Percentiles rank a stretch among this genome's conserved stretches.
These are phyloP conservation scores for Gasteruption jaculator DNA, from an alignment of 2,888 invertebrate genomes.

Conservation along the genomic window DNA sequence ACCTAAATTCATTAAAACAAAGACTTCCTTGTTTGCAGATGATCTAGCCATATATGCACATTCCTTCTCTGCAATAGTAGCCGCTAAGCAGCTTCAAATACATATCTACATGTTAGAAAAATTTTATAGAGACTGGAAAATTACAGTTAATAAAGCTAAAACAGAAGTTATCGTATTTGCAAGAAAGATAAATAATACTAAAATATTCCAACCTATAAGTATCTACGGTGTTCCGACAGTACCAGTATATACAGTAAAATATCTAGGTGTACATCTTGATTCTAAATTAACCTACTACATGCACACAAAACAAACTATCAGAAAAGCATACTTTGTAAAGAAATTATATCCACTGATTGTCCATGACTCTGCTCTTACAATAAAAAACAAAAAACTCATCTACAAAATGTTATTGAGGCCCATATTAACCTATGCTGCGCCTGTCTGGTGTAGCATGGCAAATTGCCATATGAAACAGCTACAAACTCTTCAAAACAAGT, in stretches of 20 bases:
- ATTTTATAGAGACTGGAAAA: slow-evolving; percentile 11
- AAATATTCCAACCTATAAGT: slow-evolving; percentile 18
- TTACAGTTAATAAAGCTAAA: slow-evolving; percentile 1
- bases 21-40: slow-evolving; percentile 21
- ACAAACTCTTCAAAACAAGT: slow-evolving; percentile 26
- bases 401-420: slow-evolving; percentile 28
- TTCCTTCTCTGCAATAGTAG: slow-evolving; percentile 22
- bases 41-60: slow-evolving; percentile 26
- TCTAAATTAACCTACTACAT: slow-evolving; percentile 19
- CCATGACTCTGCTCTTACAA: slow-evolving; percentile 16
- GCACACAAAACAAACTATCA: slow-evolving; percentile 21
- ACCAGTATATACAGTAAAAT: slow-evolving; percentile 20
- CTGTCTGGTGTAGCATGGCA: slow-evolving; percentile 26
- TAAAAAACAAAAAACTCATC: slow-evolving; percentile 27
- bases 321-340: slow-evolving; percentile 21
- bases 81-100: slow-evolving; percentile 19
- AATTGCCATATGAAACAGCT: slow-evolving; percentile 14
- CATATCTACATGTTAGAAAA: slow-evolving; percentile 6
- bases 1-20: slow-evolving; percentile 18
- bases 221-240: slow-evolving; percentile 18
- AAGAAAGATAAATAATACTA: slow-evolving; percentile 12
- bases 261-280: slow-evolving; percentile 26
- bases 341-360: slow-evolving; percentile 27
- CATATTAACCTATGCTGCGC: slow-evolving; percentile 28
- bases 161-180: slow-evolving; percentile 13